A percentile compares a stretch with the other conserved stretches of the same genome.
These are phyloP conservation scores for Zophobas morio DNA, from an alignment of 1,140 invertebrate genomes.

Conservation along the genomic window DNA sequence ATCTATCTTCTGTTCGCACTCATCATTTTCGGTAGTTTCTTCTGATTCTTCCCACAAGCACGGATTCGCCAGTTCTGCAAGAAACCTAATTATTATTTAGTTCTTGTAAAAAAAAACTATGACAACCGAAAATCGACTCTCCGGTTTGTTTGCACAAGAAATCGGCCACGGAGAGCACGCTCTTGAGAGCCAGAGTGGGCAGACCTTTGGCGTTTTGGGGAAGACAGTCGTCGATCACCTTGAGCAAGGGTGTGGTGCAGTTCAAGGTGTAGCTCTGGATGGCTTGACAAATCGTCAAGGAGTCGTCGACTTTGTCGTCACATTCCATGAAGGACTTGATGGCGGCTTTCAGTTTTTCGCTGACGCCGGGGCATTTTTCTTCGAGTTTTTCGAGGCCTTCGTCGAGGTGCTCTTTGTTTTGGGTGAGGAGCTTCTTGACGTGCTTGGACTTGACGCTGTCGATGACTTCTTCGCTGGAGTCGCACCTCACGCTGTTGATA, in stretches of 20 bases:
- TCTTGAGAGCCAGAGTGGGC: constrained; percentile 19
- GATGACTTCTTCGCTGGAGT: too few relatives aligned
- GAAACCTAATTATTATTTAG: background rate
- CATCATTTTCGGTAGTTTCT: constrained; percentile 1
- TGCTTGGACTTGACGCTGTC: background rate
- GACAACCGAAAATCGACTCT: constrained; percentile 35
- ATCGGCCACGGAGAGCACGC: background rate
- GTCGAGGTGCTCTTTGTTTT: background rate
- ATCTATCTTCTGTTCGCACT: constrained; percentile 16
- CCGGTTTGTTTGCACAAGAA: constrained; percentile 19
- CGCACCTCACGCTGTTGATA: too few relatives aligned
- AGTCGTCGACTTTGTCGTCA: constrained; percentile 21
- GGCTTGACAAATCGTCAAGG: constrained; percentile 26
- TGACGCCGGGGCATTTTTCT: background rate
- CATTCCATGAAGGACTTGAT: constrained; percentile 4
- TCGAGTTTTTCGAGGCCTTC: constrained; percentile 3
- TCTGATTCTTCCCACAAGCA: constrained; percentile 32
- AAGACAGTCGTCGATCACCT: constrained; percentile 40
- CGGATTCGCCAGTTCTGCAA: constrained; percentile 13
- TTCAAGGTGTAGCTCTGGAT: constrained; percentile 21
- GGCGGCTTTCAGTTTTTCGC: background rate
- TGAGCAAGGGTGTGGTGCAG: constrained; percentile 31
- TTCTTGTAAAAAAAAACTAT: background rate
- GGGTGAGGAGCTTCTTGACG: background rate
- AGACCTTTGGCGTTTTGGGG: constrained; percentile 44